Percentiles rank a stretch among this genome's conserved stretches.
These are phyloP conservation scores for Caranx melampygus DNA, from an alignment of 2,113 vertebrate genomes.

Conservation along the genomic window DNA sequence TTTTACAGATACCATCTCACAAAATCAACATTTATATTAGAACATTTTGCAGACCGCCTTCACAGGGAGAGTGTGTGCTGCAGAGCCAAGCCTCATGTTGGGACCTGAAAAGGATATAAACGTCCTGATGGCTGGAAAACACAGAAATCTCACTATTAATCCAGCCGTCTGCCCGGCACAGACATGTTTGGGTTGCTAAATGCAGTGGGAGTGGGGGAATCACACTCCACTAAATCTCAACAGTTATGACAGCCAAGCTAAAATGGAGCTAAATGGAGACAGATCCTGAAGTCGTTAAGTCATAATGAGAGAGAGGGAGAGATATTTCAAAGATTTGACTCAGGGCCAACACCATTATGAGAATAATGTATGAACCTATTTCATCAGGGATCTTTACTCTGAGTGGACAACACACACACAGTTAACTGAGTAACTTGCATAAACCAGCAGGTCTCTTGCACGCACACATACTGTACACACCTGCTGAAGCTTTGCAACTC, in stretches of 20 bases:
- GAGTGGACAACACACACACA: slow-evolving; percentile 29
- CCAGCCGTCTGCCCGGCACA: slow-evolving; percentile 28
- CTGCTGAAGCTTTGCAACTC: slow-evolving; percentile 69
- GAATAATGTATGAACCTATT: slow-evolving; percentile 70
- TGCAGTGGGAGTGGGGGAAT: slow-evolving; percentile 43
- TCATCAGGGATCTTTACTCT: slow-evolving; percentile 49
- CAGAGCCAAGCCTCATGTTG: slow-evolving; percentile 32
- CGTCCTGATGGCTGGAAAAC: slow-evolving; percentile 57
- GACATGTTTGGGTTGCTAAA: slow-evolving; percentile 67
- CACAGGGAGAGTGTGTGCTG: slow-evolving; percentile 20
- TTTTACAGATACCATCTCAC: slow-evolving; percentile 51
- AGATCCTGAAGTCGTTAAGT: slow-evolving; percentile 68
- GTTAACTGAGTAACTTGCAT: background rate
- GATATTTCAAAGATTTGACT: slow-evolving; percentile 66
- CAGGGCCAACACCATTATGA: slow-evolving; percentile 62
- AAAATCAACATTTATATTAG: slow-evolving; percentile 73
- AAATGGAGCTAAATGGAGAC: slow-evolving; percentile 71
- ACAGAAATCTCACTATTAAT: slow-evolving; percentile 61
- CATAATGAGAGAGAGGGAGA: slow-evolving; percentile 69
- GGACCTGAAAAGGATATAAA: slow-evolving; percentile 56
- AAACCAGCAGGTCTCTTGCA: slow-evolving; percentile 1
- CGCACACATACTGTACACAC: slow-evolving; percentile 11
- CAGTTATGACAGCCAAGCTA: slow-evolving; percentile 62
- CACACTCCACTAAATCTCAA: slow-evolving; percentile 59
- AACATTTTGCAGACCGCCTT: slow-evolving; percentile 24